Evolutionary conservation across 2,888 invertebrate genomes (phyloP).

Genomic region (Mythimna vitellina): DNA sequence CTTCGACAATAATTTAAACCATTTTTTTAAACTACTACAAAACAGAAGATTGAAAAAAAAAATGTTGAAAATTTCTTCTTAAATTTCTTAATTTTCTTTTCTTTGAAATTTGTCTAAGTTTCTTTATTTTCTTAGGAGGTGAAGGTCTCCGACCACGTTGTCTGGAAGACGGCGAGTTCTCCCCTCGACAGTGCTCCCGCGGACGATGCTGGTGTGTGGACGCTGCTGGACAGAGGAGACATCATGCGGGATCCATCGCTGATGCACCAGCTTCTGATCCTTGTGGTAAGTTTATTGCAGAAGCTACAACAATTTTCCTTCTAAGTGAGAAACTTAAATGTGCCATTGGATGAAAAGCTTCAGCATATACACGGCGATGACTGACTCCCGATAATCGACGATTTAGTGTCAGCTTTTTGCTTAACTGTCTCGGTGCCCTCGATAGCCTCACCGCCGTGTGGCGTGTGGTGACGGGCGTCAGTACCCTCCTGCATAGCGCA

Average conservation of each 20-base stretch:
- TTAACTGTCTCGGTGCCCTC: too few relatives aligned
- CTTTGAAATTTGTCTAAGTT: background rate
- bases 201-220: constrained; percentile 96
- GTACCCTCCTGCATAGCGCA: too few relatives aligned
- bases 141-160: constrained; percentile 92
- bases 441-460: too few relatives aligned
- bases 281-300: constrained; percentile 73
- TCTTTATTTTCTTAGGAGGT: constrained; percentile 67
- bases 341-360: background rate
- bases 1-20: too few relatives aligned
- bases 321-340: too few relatives aligned
- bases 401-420: too few relatives aligned
- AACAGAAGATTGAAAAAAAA: background rate
- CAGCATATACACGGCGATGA: background rate
- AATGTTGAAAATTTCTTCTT: too few relatives aligned
- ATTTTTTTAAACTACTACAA: too few relatives aligned
- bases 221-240: constrained; percentile 91
- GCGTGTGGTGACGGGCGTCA: too few relatives aligned
- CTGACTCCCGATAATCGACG: too few relatives aligned
- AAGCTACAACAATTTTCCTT: background rate
- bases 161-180: constrained; percentile 92
- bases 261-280: constrained; percentile 74
- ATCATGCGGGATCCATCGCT: constrained; percentile 64
- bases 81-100: too few relatives aligned
- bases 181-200: constrained; percentile 94